A percentile compares a stretch with the other conserved stretches of the same genome.
Conservation (phyloP, 2,888 invertebrate species). For the Calliphora vomitoria region DNA sequence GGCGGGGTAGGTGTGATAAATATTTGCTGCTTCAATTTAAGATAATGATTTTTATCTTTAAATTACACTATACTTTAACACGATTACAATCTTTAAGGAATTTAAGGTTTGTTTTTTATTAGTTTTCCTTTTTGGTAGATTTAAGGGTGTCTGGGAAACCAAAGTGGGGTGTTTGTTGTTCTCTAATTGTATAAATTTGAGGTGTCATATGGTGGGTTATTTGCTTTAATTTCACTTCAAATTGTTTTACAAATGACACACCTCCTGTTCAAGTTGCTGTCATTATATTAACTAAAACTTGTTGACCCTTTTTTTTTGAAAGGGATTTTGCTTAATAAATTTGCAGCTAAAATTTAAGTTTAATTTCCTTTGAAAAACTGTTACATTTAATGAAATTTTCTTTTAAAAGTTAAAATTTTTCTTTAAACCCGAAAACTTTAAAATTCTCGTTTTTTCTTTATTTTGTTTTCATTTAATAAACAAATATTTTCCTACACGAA, state of each 20-base stretch:
- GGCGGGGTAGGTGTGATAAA: slow-evolving; percentile 4
- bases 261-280: slow-evolving; percentile 29
- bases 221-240: slow-evolving; percentile 13
- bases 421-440: not conserved
- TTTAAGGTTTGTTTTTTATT: slow-evolving; percentile 9
- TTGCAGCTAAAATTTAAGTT: too few species aligned
- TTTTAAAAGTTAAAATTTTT: too few species aligned
- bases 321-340: too few species aligned
- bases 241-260: slow-evolving; percentile 52
- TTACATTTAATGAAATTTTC: too few species aligned
- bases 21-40: not conserved
- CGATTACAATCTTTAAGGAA: slow-evolving; percentile 26
- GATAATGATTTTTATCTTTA: slow-evolving; percentile 31
- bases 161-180: not conserved
- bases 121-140: not conserved
- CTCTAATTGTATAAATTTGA: slow-evolving; percentile 48
- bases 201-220: slow-evolving; percentile 62
- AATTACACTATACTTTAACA: slow-evolving; percentile 31
- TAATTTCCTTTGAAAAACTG: too few species aligned
- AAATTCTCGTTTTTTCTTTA: slow-evolving; percentile 10
- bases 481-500: slow-evolving; percentile 26
- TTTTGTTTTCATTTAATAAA: slow-evolving; percentile 36
- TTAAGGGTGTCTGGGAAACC: slow-evolving; percentile 23
- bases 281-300: slow-evolving; percentile 17
- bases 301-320: slow-evolving; percentile 16